phyloP scores from a whole-genome alignment of 2,888 invertebrate species.

The Nephrocerus scutellatus region DNA sequence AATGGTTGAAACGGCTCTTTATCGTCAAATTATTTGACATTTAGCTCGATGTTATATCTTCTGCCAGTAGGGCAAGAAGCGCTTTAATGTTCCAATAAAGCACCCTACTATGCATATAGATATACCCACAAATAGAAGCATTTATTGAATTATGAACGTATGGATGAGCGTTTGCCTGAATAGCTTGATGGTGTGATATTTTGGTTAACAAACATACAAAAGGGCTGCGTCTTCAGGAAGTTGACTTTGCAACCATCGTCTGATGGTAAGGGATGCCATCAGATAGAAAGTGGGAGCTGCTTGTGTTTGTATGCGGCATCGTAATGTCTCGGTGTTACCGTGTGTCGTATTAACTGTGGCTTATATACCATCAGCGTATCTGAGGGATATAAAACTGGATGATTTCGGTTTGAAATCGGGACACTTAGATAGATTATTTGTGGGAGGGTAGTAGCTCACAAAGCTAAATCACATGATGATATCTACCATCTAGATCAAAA shows the following conservation, averaged over 20 bases:
- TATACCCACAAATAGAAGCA: conserved; percentile 22
- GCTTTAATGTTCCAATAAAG: too few species aligned
- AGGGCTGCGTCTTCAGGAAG: neutral
- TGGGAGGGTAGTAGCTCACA: too few species aligned
- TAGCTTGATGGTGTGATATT: conserved; percentile 4
- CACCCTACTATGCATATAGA: conserved; percentile 7
- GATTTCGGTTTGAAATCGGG: too few species aligned
- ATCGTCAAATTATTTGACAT: too few species aligned
- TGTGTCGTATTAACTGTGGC: too few species aligned
- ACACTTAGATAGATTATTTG: too few species aligned
- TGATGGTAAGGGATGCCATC: conserved; percentile 19
- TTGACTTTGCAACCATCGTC: conserved; percentile 19
- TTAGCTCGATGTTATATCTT: conserved; percentile 35
- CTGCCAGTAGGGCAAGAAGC: conserved; percentile 31
- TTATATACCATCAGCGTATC: too few species aligned
- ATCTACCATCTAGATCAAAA: too few species aligned
- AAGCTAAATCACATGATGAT: too few species aligned
- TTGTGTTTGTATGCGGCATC: conserved; percentile 4
- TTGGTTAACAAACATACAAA: neutral
- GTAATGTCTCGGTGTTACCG: too few species aligned
- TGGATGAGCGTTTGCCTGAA: conserved; percentile 9
- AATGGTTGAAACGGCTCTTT: too few species aligned
- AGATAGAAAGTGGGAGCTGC: neutral
- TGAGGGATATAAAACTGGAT: too few species aligned
- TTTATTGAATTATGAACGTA: conserved; percentile 39